Percentiles rank a stretch among this genome's conserved stretches.
Evolutionary conservation across 2,888 invertebrate genomes (phyloP).

Genomic region (Leptogaster cylindrica): DNA sequence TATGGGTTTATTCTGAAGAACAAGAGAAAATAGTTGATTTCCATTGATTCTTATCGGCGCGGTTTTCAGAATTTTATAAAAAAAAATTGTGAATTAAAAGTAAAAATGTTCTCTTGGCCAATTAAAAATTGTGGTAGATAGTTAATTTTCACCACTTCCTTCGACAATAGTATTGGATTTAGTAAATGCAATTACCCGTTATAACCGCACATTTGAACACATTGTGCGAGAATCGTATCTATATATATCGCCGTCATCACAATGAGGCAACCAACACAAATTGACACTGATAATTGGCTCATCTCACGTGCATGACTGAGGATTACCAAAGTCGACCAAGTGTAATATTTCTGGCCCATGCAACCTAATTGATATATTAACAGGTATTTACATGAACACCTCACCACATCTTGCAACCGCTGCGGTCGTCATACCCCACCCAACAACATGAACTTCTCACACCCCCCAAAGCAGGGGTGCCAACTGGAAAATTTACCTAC

Average conservation of each 20-base stretch:
- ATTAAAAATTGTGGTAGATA: neutral
- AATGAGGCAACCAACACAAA: constrained; percentile 5
- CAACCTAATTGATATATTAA: constrained; percentile 39
- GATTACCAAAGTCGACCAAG: neutral
- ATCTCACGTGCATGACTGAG: neutral
- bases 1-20: too few species aligned
- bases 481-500: constrained; percentile 13
- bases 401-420: neutral
- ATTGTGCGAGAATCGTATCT: neutral
- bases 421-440: neutral
- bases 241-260: neutral
- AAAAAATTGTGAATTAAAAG: too few species aligned
- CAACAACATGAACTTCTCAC: neutral
- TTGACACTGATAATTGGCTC: constrained; percentile 37
- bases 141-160: neutral
- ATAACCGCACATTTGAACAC: constrained; percentile 19
- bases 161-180: constrained; percentile 1
- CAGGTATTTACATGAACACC: constrained; percentile 8
- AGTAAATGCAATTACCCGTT: constrained; percentile 14
- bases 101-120: too few species aligned
- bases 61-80: too few species aligned
- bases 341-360: constrained; percentile 24
- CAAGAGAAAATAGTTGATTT: too few species aligned
- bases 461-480: neutral
- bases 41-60: too few species aligned